Base-by-base conservation (phyloP, 2,888 invertebrate species). In the Thymelicus lineola region DNA sequence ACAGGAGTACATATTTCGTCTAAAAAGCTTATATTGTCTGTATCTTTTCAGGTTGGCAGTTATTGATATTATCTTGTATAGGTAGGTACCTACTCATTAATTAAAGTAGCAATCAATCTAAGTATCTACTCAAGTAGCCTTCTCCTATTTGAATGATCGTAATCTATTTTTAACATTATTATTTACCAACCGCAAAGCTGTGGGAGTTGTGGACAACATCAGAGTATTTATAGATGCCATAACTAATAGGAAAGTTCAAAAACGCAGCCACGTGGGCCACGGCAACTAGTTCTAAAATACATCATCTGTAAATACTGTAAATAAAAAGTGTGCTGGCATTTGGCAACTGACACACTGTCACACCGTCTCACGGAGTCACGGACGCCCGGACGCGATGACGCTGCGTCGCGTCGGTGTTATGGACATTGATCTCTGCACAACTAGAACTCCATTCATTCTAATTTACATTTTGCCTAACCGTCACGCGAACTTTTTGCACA, bases 381-480 rank as follows among this genome's bases (percentile, higher is more conserved):
- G n/a, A n/a, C n/a, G n/a, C n/a, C n/a, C n/a, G n/a, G 42, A 10
- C 9, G 9, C 65, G 46, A 17, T 46, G 61, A 48, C 58, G 58
- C 58, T 53, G 58, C 46, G 55, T 20, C 46, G 45, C 45, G 53
- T 7, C 48, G 15, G 28, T 12, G 15, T 10, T 12, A n/a, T 58
- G 57, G 58, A 66, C 66, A 58, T 66, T 66, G 66, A 66, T 65
- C 65, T 42, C 35, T 65, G 57, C 57, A 57, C 57, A 50, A 36
- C 46, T 63, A 50, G 63, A 63, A 63, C 63, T 63, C 60, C 28
- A 57, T 57, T 57, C 53, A 63, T 9, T 15, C 48, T n/a, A 38
- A 63, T 50, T 36, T 63, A 17, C 36, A 63, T 63, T 28, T n/a
- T 50, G 36, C 35, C 28, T 46, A 61, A 6, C 48, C 15, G 46